Base-by-base conservation (phyloP, 2,888 invertebrate genomes). In the Agrotis ipsilon region DNA sequence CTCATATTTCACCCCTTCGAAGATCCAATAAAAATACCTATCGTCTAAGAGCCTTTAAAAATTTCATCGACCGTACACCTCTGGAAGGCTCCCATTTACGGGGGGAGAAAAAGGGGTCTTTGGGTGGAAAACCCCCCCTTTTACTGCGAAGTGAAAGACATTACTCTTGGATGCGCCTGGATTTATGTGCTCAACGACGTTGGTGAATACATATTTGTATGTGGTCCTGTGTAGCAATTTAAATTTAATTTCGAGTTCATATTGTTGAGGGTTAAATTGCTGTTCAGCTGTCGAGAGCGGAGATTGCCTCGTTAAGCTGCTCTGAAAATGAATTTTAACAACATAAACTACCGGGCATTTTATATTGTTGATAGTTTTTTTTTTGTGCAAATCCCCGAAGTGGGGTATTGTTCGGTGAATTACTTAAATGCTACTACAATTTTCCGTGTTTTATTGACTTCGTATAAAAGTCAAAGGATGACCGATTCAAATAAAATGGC, bases 31-130 rank as follows among this genome's bases (percentile, higher is more conserved):
- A 90, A 91, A 91, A 91, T 90, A 89, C 87, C 88, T 89, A 87
- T 86, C 87, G 80, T 74, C 83, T 88, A 86, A 89, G 86, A 90
- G 89, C 90, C 88, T 91, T 92, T 94, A 92, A 93, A 92, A 92
- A 90, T 92, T 93, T 93, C 91, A 94, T 90, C 89, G 87, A 84
- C 83, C 84, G 80, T 84, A 82, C 86, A 87, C 88, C 85, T 85
- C 78, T 80, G 68, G 76, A 81, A 78, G 82, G 82, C 81, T 68
- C 79, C 86, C 85, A 73, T 83, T 85, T 72, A 24, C 68, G 13
- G 39, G 32, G 59, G 21, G 74, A 48, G 43, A 32, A 64, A 57
- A 13, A 63, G 46, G 74, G 16, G 57, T 13, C 2, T 18, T 55
- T 6, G 9, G 27, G 75, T 24, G 64, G 21, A 58, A 14, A 19